phyloP scores from a whole-genome alignment of 2,797 vertebrate genomes.

The Sebastolobus altivelis region DNA sequence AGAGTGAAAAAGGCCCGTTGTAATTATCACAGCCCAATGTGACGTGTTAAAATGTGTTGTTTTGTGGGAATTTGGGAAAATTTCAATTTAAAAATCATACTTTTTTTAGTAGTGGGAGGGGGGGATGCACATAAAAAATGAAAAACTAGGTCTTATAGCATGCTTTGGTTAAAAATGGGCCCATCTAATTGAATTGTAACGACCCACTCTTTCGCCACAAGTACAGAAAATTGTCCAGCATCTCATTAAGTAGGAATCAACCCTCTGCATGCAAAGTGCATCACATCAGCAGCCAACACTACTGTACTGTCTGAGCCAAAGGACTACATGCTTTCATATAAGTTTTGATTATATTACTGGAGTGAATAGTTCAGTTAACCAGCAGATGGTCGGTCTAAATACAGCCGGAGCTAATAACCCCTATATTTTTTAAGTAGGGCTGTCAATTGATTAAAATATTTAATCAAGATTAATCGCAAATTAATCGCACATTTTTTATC shows the following conservation, averaged over 20 bases:
- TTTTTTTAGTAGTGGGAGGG: background rate
- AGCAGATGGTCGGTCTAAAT: background rate
- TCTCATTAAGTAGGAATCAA: background rate
- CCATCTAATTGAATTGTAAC: background rate
- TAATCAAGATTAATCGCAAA: no score
- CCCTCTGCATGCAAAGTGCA: background rate
- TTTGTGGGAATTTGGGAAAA: background rate
- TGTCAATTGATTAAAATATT: no score
- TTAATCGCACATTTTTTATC: no score
- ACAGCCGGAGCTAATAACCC: background rate
- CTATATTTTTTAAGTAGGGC: background rate
- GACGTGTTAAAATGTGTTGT: background rate
- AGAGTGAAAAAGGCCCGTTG: background rate
- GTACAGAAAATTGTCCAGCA: background rate
- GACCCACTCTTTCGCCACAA: background rate
- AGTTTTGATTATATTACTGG: background rate
- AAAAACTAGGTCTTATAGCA: background rate
- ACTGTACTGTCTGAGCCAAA: background rate
- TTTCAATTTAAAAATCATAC: background rate
- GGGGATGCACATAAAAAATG: background rate
- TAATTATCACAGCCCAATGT: background rate
- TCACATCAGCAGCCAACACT: background rate
- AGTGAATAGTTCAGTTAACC: background rate
- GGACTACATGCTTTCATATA: background rate
- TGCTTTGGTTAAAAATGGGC: background rate